Conservation (phyloP, 2,113 vertebrate genomes). For the Dolichallabes microphthalmus region DNA sequence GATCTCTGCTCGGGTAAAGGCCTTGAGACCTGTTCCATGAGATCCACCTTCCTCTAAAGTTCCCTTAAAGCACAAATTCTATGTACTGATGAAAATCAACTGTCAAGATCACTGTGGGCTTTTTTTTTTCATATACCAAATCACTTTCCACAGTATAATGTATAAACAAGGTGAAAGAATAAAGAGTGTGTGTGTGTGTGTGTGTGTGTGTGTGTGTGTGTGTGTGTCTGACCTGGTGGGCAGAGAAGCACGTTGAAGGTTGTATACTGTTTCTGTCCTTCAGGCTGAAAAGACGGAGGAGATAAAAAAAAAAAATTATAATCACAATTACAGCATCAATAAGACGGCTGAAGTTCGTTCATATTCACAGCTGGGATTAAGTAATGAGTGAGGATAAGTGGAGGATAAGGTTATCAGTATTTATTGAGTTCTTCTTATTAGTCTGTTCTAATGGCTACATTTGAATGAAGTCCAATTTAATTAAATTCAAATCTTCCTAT, state of each 20-base stretch:
- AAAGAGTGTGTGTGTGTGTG: neutral
- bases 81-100: neutral
- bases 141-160: neutral
- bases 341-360: no score
- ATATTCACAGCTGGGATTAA: no score
- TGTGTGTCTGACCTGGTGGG: slow-evolving; percentile 60
- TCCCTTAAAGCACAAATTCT: neutral
- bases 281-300: slow-evolving; percentile 68
- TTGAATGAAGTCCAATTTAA: no score
- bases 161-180: neutral
- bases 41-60: neutral
- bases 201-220: no score
- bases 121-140: no score
- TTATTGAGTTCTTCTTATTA: no score
- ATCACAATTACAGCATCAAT: no score
- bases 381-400: no score
- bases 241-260: slow-evolving; percentile 69
- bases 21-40: neutral
- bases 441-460: no score
- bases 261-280: slow-evolving; percentile 66
- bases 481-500: no score
- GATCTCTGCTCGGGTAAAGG: neutral
- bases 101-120: no score
- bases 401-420: no score
- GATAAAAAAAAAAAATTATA: neutral